Conservation (phyloP, 2,888 invertebrate genomes). For the Coleophora flavipennella region DNA sequence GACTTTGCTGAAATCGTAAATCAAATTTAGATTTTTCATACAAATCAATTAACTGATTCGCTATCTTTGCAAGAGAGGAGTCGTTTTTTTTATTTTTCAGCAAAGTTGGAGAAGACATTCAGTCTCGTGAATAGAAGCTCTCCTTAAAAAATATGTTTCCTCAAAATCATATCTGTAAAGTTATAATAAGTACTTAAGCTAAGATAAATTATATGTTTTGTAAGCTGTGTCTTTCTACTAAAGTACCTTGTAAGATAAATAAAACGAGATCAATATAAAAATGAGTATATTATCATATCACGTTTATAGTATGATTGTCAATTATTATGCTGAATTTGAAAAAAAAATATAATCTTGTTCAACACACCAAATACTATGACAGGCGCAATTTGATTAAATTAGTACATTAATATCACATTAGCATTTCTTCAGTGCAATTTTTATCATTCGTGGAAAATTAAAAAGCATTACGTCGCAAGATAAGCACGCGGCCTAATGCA, state of each 20-base stretch:
- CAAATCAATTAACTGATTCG: no score
- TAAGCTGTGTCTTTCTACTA: no score
- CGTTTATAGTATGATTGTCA: slow-evolving; percentile 10
- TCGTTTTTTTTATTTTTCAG: no score
- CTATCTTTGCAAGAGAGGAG: no score
- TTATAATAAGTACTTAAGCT: no score
- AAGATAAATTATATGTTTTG: no score
- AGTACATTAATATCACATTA: slow-evolving; percentile 10
- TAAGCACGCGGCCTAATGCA: slow-evolving; percentile 11
- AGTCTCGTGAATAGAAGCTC: no score
- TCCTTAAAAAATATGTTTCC: no score
- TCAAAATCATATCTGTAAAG: no score
- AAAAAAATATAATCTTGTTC: neutral
- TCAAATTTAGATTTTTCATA: no score
- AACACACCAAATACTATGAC: neutral
- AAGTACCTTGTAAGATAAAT: neutral
- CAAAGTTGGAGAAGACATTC: no score
- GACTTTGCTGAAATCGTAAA: no score
- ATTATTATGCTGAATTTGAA: neutral
- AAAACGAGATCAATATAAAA: slow-evolving; percentile 22
- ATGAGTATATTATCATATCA: slow-evolving; percentile 29
- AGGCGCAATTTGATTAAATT: slow-evolving; percentile 1
- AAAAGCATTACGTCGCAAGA: slow-evolving; percentile 11
- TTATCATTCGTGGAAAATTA: neutral
- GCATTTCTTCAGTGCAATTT: slow-evolving; percentile 1